Percentiles rank a stretch among this genome's conserved stretches.
Evolutionary conservation across 37 sponge, comb jelly and placozoan genomes (phyloP).

Genomic region (Mnemiopsis leidyi): DNA sequence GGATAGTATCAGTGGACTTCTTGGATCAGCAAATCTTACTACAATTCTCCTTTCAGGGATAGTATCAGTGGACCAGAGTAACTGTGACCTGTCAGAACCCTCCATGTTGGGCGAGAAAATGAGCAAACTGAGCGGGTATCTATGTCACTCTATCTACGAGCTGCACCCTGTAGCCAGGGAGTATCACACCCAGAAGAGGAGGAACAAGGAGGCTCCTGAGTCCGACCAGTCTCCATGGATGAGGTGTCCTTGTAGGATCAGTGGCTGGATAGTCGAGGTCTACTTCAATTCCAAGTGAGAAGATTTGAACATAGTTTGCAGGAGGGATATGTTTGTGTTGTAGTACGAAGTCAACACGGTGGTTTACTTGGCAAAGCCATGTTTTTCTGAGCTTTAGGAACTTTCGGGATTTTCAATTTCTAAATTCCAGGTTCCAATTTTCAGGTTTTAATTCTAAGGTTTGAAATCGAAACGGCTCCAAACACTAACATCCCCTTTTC

Average conservation of each 20-base stretch:
- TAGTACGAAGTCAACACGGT: too few species aligned
- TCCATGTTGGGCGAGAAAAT: slow-evolving; percentile 59
- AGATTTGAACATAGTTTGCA: too few species aligned
- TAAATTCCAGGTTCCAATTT: too few species aligned
- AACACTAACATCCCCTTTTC: too few species aligned
- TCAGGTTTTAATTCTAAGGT: too few species aligned
- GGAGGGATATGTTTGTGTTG: too few species aligned
- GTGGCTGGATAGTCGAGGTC: slow-evolving; percentile 54
- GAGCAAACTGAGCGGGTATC: slow-evolving; percentile 58
- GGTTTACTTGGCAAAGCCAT: too few species aligned
- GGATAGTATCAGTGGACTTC: slow-evolving; percentile 62
- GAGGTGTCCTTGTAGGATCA: slow-evolving; percentile 30
- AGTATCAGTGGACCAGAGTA: slow-evolving; percentile 59
- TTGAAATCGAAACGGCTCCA: too few species aligned
- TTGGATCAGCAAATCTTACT: too few species aligned
- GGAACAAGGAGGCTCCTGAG: slow-evolving; percentile 19
- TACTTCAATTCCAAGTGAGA: slow-evolving; percentile 55
- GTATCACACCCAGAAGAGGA: slow-evolving; percentile 49
- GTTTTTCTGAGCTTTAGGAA: too few species aligned
- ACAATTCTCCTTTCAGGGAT: too few species aligned
- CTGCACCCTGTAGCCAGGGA: slow-evolving; percentile 62
- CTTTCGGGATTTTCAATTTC: too few species aligned
- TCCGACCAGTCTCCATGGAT: background rate
- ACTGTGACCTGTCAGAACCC: slow-evolving; percentile 64
- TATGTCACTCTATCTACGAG: slow-evolving; percentile 64